Evolutionary conservation across 1,140 invertebrate species (phyloP), one percentile per base, ranked within the genome.

Genomic region (Drosophila pandora): DNA sequence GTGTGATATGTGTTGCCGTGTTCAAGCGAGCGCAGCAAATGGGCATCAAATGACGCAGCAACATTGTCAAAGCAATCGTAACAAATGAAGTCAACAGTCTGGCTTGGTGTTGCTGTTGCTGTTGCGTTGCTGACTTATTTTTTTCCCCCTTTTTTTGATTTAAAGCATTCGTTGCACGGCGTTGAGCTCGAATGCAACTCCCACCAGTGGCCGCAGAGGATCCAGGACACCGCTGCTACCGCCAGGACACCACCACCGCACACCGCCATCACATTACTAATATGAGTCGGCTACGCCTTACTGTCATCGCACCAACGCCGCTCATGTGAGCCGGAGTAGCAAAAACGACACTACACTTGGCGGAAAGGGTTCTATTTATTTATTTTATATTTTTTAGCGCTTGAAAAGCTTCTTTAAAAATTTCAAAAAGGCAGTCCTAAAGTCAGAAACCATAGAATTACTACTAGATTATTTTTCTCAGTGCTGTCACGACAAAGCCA

Each of bases 61-160:
- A 82, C 82, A 85, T 85, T 85, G 82, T 87, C 82, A 85, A 85
- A 87, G 82, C 83, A 85, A 85, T 87, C 74, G 82, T 82, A 82
- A 85, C 78, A 87, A 85, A 87, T 87, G 82, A 85, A 85, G 82
- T 88, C 83, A 82, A 80, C 77, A 71, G 67, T 67, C 65, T 67
- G 61, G 61, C 61, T 30, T 9, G 62, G 49, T 32, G 9, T 10
- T 25, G 17, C 43, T 32, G 9, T 10, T 25, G 17, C 43, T 47
- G 25, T 13, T 58, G 56, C 17, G 43, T 17, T 49, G 22, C 12
- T 28, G 32, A 23, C 25, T 32, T 25, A 56, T 50, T 22, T 37
- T 53, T 58, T 70, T 5, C 13, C 5, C n/a, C 5, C n/a, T 8
- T 7, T 43, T 39, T 21, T 70, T 37, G 34, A 37, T 68, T 61